Conservation (phyloP, 2,888 invertebrate species). For the Allacma fusca region DNA sequence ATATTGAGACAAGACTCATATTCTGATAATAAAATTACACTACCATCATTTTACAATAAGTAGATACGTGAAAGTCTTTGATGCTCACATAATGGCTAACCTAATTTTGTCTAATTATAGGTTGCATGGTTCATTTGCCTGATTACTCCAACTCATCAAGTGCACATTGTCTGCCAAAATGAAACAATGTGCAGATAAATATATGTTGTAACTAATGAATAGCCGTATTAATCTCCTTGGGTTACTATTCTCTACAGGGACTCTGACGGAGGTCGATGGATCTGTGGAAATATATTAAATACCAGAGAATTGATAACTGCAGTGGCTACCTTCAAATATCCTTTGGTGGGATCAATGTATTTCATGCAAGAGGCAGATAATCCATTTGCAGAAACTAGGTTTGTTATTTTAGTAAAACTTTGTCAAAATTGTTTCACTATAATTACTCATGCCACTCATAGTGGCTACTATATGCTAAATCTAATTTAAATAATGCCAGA, state of each 20-base stretch:
- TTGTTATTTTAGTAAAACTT: neutral
- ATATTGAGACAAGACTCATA: too few relatives aligned
- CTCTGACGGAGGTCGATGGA: constrained; percentile 63
- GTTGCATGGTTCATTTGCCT: constrained; percentile 28
- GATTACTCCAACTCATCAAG: constrained; percentile 28
- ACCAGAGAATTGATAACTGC: constrained; percentile 75
- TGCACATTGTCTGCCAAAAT: constrained; percentile 18
- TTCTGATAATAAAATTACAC: too few relatives aligned
- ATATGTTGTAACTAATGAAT: constrained; percentile 1
- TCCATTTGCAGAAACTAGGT: constrained; percentile 80
- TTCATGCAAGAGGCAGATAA: constrained; percentile 81
- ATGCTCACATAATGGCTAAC: neutral
- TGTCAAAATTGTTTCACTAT: too few relatives aligned
- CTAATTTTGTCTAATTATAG: constrained; percentile 24
- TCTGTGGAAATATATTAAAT: constrained; percentile 65
- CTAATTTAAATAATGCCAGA: too few relatives aligned
- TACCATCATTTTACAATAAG: neutral
- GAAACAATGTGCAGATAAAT: constrained; percentile 14
- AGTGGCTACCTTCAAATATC: constrained; percentile 83
- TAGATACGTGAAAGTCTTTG: constrained; percentile 10
- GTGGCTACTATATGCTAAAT: too few relatives aligned
- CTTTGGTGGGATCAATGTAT: constrained; percentile 83
- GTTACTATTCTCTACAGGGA: constrained; percentile 47
- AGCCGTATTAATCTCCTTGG: constrained; percentile 21
- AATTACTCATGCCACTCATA: too few relatives aligned